Base-by-base conservation (phyloP, 1,140 invertebrate species). In the Sycobia sp. region DNA sequence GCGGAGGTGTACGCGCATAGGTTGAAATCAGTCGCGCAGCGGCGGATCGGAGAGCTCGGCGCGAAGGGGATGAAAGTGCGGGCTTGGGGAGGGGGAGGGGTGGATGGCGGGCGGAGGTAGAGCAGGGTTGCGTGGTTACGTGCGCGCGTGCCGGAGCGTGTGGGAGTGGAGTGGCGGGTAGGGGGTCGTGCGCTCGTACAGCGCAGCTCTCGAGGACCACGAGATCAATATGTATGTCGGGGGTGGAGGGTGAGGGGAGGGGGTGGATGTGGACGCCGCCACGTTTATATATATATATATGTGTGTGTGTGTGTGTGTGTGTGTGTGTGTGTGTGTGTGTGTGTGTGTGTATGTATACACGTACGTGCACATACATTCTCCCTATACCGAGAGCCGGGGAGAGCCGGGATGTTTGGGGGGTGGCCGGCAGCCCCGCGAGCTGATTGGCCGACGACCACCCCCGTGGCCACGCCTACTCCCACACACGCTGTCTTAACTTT, bases 181-280 rank as follows among this genome's bases (percentile, higher is more conserved):
- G 29, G 11, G 29, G 29, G 29, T 32, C 29, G 29, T 11, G 5
- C 29, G 29, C n/a, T n/a, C n/a, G n/a, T n/a, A 11, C 47, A 29
- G 2, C 47, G 47, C 29, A 10, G 16, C 7, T 9, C 29, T 69
- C 67, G 67, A 77, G 74, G 76, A 79, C 79, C 79, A 79, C 76
- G 75, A 80, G 78, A 81, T 82, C 80, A 81, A 82, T 81, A 81
- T 82, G 79, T 80, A 81, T 81, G 79, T 80, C 76, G 77, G 77
- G 77, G 76, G 77, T 32, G 29, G 29, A 32, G 5, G 29, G 29
- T 16, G 49, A 10, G 32, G 27, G n/a, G n/a, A n/a, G n/a, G n/a
- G n/a, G n/a, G n/a, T n/a, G n/a, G 43, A 49, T 38, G 25, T 39
- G 47, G 57, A 39, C 34, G 34, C 8, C 16, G 16, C 23, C 10